Percentiles rank a stretch among this genome's conserved stretches.
Evolutionary conservation across 2,888 invertebrate species (phyloP).

Genomic region (Caenorhabditis uteleia): DNA sequence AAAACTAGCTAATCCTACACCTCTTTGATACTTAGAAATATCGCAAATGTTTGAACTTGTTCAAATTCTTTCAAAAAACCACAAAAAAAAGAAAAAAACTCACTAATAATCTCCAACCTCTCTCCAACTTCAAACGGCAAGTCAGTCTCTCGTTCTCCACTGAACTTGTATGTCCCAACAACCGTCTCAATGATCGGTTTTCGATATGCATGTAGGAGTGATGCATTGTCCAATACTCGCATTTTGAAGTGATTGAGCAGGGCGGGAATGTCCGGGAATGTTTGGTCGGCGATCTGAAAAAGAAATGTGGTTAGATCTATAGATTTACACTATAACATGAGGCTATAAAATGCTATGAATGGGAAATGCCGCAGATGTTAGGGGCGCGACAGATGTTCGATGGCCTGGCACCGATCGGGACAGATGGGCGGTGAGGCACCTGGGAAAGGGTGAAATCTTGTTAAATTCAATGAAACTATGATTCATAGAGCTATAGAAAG

Average conservation of each 20-base stretch:
- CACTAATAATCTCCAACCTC: slow-evolving; percentile 84
- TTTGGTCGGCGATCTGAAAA: slow-evolving; percentile 85
- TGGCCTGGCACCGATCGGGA: too few relatives aligned
- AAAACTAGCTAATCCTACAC: too few relatives aligned
- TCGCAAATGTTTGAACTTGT: too few relatives aligned
- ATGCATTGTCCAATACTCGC: slow-evolving; percentile 94
- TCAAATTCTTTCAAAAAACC: neutral
- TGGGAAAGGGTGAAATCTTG: too few relatives aligned
- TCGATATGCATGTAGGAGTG: slow-evolving; percentile 81
- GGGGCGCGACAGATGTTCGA: too few relatives aligned
- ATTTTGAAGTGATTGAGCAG: slow-evolving; percentile 91
- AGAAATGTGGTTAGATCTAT: neutral
- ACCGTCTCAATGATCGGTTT: slow-evolving; percentile 47
- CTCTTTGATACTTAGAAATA: too few relatives aligned
- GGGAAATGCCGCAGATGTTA: too few relatives aligned
- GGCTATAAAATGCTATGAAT: too few relatives aligned
- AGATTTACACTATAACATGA: neutral
- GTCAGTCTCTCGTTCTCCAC: slow-evolving; percentile 86
- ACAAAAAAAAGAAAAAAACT: slow-evolving; percentile 70
- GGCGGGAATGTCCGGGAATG: slow-evolving; percentile 88
- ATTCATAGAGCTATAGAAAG: too few relatives aligned
- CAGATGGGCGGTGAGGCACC: too few relatives aligned
- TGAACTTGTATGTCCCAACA: slow-evolving; percentile 41
- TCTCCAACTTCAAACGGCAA: slow-evolving; percentile 93
- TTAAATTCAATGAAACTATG: too few relatives aligned